phyloP scores from a whole-genome alignment of 2,113 vertebrate genomes.

The Protomyctophum bolini region DNA sequence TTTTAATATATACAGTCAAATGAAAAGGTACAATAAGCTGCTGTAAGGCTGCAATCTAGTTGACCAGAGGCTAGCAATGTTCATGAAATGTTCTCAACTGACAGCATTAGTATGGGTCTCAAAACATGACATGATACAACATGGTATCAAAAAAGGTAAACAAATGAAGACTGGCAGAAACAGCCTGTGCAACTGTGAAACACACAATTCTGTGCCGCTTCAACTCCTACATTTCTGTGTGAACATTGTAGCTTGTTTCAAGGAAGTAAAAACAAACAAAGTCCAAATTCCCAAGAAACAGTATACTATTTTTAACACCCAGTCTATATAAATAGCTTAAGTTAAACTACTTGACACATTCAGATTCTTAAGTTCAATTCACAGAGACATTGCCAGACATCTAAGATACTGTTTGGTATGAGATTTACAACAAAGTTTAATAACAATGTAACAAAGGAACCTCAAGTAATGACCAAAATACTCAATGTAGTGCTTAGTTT shows the following conservation, averaged over 20 bases:
- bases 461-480: slow-evolving; percentile 13
- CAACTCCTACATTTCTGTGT: not conserved
- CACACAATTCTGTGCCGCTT: slow-evolving; percentile 46
- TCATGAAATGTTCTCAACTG: slow-evolving; percentile 19
- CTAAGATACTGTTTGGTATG: not conserved
- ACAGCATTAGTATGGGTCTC: not conserved
- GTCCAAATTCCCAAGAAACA: slow-evolving; percentile 27
- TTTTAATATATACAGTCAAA: slow-evolving; percentile 69
- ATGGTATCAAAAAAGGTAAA: slow-evolving; percentile 23
- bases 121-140: slow-evolving; percentile 44
- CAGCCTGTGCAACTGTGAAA: slow-evolving; percentile 63
- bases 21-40: slow-evolving; percentile 26
- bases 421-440: slow-evolving; percentile 1
- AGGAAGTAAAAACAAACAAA: not conserved
- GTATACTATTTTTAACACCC: slow-evolving; percentile 7
- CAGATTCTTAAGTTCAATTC: slow-evolving; percentile 19
- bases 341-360: slow-evolving; percentile 24
- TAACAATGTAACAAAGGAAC: slow-evolving; percentile 15
- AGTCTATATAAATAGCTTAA: slow-evolving; percentile 8
- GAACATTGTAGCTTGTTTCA: not conserved
- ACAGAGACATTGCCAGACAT: not conserved
- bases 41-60: slow-evolving; percentile 34
- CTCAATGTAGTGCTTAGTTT: slow-evolving; percentile 15
- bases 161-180: slow-evolving; percentile 34
- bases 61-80: slow-evolving; percentile 29